A percentile compares a stretch with the other conserved stretches of the same genome.
These are phyloP conservation scores for Acanthosepion lycidas DNA, from an alignment of 2,888 invertebrate species.

Conservation along the genomic window DNA sequence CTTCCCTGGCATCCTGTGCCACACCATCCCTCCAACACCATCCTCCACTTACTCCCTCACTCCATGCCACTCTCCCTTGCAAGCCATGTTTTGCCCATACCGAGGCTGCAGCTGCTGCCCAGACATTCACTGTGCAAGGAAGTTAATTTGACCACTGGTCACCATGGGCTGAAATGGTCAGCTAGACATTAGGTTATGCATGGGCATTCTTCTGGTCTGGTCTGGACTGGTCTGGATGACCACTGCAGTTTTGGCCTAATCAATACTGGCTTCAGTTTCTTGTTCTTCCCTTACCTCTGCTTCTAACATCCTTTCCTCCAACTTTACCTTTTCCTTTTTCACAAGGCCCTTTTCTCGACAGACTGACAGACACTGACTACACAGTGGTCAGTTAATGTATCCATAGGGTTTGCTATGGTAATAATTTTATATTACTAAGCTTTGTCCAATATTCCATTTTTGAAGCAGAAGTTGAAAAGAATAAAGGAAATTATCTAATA, in stretches of 20 bases:
- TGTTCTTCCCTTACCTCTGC: slow-evolving; percentile 22
- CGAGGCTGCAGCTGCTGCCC: slow-evolving; percentile 44
- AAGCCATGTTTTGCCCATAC: not conserved
- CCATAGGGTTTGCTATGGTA: not conserved
- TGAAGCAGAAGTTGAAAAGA: not conserved
- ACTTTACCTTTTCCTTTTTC: not conserved
- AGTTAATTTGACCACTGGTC: slow-evolving; percentile 47
- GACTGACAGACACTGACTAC: slow-evolving; percentile 20
- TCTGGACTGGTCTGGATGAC: slow-evolving; percentile 41
- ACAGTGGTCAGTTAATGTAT: slow-evolving; percentile 9
- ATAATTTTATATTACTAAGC: not conserved
- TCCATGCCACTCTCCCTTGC: not conserved
- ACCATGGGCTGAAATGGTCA: slow-evolving; percentile 47
- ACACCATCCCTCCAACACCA: not conserved
- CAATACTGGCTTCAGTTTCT: slow-evolving; percentile 43
- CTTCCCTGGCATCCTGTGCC: not conserved
- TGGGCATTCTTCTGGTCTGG: slow-evolving; percentile 44
- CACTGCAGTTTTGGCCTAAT: slow-evolving; percentile 39
- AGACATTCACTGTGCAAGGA: slow-evolving; percentile 46
- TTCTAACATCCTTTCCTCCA: not conserved
- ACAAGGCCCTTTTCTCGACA: not conserved
- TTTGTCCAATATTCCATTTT: not conserved
- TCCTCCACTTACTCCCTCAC: not conserved
- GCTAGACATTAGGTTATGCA: slow-evolving; percentile 47
- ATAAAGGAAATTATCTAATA: not conserved